Conservation (phyloP, 2,888 invertebrate genomes). For the Microchrysa polita region DNA sequence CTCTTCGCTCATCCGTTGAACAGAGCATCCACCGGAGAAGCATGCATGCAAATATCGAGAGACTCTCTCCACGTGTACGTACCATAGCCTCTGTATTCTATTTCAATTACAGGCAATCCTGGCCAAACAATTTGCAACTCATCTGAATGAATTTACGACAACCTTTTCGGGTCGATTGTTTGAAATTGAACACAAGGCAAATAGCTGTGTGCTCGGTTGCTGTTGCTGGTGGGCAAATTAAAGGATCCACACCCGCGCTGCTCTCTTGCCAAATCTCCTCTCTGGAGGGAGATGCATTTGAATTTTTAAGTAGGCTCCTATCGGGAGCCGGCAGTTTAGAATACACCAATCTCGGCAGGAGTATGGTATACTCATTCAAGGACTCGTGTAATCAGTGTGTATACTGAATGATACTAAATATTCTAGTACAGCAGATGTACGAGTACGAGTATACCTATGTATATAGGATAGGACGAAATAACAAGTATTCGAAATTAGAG, state of each 20-base stretch:
- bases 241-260: neutral
- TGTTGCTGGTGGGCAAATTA: neutral
- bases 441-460: too few relatives aligned
- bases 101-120: conserved; percentile 19
- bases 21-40: too few relatives aligned
- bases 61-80: too few relatives aligned
- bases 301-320: conserved; percentile 17
- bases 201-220: too few relatives aligned
- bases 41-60: too few relatives aligned
- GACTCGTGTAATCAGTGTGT: conserved; percentile 27
- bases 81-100: neutral
- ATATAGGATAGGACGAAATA: neutral
- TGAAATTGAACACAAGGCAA: conserved; percentile 16
- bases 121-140: conserved; percentile 1
- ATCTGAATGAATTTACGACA: conserved; percentile 13
- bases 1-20: conserved; percentile 5
- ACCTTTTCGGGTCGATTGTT: conserved; percentile 6
- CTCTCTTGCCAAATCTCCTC: neutral
- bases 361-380: too few relatives aligned
- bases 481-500: conserved; percentile 20
- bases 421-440: too few relatives aligned
- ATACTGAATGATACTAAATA: neutral
- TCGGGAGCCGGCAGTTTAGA: neutral
- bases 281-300: conserved; percentile 22
- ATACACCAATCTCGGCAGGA: neutral